phyloP scores from a whole-genome alignment of 2,113 vertebrate genomes.

The Halichoerus grypus region DNA sequence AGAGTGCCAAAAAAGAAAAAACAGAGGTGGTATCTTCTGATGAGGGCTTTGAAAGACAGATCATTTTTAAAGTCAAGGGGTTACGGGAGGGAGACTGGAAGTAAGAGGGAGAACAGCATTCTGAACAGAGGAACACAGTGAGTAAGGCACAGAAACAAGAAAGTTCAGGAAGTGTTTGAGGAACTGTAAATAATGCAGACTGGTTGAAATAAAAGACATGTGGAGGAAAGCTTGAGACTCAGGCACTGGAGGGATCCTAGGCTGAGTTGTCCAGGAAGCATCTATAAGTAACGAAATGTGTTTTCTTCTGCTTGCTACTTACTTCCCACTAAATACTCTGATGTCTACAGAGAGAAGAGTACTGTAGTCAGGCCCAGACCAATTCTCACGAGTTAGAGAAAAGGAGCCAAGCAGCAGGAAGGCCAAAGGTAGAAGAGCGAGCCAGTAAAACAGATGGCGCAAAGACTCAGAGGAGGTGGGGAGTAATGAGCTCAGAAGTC shows the following conservation, averaged over 20 bases:
- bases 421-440: not conserved
- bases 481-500: not conserved
- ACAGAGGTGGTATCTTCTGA: not conserved
- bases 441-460: not conserved
- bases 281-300: not conserved
- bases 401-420: not conserved
- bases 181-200: not conserved
- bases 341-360: not conserved
- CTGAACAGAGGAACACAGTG: not conserved
- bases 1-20: not conserved
- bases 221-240: not conserved
- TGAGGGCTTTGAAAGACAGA: not conserved
- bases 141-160: not conserved
- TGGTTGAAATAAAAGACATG: not conserved
- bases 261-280: not conserved
- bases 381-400: not conserved
- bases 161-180: not conserved
- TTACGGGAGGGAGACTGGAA: not conserved
- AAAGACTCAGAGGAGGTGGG: not conserved
- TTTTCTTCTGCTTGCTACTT: not conserved
- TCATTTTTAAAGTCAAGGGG: constrained; percentile 13
- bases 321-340: not conserved
- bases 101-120: not conserved
- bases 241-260: not conserved
- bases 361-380: not conserved